Base-by-base conservation (phyloP, 2,797 vertebrate species). In the Enoplosus armatus region DNA sequence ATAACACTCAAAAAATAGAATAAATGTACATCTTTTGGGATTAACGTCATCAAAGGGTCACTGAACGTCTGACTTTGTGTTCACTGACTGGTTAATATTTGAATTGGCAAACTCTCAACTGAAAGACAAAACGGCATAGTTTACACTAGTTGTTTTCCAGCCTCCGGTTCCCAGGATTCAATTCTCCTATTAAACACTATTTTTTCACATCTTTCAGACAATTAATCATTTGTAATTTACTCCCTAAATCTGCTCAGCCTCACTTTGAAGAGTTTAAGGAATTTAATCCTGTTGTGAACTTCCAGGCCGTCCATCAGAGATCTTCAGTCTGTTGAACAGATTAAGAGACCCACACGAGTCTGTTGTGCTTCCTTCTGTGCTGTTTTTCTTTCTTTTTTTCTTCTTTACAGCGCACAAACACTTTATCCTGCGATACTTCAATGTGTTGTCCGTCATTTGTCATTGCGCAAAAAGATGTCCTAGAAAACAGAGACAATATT, bases 381-480 rank as follows among this genome's bases (percentile, higher is more conserved):
- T 66, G 70, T 48, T 66, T 91, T n/a, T n/a, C n/a, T n/a, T n/a
- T n/a, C n/a, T n/a, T n/a, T n/a, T n/a, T 55, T 0, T 87, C 75
- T 6, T 87, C 82, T 70, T 95, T 85, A 71, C 97, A 99, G 72
- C 94, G 96, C 72, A 98, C 96, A 75, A 97, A 98, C 31, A 90
- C 93, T 91, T 96, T 97, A 75, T 96, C 95, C 69, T 97, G 93
- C 1, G 89, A 93, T 7, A 92, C 93, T 79, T 95, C 91, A n/a
- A 99, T 85, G 8, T 92, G 94, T 37, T 93, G 47, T 6, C 92
- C 93, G 0, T 96, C 94, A 3, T 85, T 77, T 41, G 84, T 96
- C 94, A 96, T 94, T 47, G 95, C 87, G 74, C 98, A 99, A 81
- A 98, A 98, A 10, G 84, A 90, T 27, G 94, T 95, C 92, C 97